Percentiles rank a stretch among this genome's conserved stretches.
phyloP scores from a whole-genome alignment of 2,113 vertebrate species.

The Megaleporinus macrocephalus region DNA sequence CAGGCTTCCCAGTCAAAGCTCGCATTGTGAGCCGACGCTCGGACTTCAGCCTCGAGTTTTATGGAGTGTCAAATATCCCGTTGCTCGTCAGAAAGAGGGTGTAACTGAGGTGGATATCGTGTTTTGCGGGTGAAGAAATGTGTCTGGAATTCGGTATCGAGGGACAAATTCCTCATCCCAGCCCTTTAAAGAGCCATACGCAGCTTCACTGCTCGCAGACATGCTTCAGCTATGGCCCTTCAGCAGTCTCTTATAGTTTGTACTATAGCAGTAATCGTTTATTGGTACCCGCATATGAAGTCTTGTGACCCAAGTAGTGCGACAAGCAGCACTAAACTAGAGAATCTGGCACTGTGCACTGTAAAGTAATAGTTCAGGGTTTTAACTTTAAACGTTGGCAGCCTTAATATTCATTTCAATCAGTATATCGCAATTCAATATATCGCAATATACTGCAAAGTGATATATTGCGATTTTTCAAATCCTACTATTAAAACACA shows the following conservation, averaged over 20 bases:
- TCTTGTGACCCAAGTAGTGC: neutral
- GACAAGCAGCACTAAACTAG: no score
- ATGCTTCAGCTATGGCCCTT: slow-evolving; percentile 17
- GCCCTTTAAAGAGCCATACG: slow-evolving; percentile 23
- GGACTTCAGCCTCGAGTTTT: slow-evolving; percentile 38
- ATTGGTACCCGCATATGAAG: neutral
- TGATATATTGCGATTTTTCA: no score
- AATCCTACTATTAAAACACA: no score
- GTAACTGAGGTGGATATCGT: slow-evolving; percentile 40
- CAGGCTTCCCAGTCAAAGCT: slow-evolving; percentile 47
- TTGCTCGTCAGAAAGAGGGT: slow-evolving; percentile 41
- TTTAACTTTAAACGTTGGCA: no score
- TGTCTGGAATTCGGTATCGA: slow-evolving; percentile 52
- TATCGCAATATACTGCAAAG: no score
- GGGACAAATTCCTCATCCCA: slow-evolving; percentile 31
- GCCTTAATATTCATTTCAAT: no score
- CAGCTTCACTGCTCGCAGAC: slow-evolving; percentile 17
- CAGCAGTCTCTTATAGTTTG: slow-evolving; percentile 19
- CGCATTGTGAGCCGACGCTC: slow-evolving; percentile 39
- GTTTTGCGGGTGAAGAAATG: slow-evolving; percentile 54
- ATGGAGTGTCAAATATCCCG: slow-evolving; percentile 39
- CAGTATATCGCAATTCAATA: no score
- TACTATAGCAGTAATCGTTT: neutral
- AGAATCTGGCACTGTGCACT: neutral
- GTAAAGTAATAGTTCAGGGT: no score